These are phyloP conservation scores for Lysandra bellargus DNA, from an alignment of 2,888 invertebrate genomes.

Conservation along the genomic window DNA sequence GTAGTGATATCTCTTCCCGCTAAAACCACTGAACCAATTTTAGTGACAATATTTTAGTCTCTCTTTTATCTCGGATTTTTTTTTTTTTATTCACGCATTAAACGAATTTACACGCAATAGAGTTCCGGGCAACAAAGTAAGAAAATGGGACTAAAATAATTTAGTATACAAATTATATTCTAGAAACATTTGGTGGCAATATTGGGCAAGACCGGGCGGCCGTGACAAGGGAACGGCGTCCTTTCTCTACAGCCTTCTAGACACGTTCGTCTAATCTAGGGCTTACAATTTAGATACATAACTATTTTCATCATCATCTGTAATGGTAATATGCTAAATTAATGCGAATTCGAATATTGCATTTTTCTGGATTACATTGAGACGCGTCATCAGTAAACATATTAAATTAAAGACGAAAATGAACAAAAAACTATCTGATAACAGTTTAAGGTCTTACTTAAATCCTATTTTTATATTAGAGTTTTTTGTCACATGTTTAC, in stretches of 20 bases:
- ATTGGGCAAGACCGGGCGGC: conserved; percentile 49
- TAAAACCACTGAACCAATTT: no score
- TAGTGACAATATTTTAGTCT: no score
- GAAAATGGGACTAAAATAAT: conserved; percentile 6
- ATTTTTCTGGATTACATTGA: no score
- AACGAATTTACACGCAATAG: not conserved
- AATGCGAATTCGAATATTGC: not conserved
- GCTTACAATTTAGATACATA: not conserved
- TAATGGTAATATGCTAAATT: not conserved
- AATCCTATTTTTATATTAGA: no score
- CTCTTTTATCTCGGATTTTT: no score
- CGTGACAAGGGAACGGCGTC: conserved; percentile 44
- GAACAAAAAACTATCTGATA: no score
- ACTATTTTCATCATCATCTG: not conserved
- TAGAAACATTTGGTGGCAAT: conserved; percentile 25
- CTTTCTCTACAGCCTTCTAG: conserved; percentile 32
- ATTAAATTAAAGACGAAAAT: no score
- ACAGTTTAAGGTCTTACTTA: no score
- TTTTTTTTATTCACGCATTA: not conserved
- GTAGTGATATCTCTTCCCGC: no score
- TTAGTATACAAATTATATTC: conserved; percentile 21
- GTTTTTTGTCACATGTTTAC: no score
- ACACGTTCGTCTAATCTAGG: conserved; percentile 30
- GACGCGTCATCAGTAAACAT: no score
- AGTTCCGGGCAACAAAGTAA: not conserved